Conservation (phyloP, 2,797 vertebrate genomes). For the Kryptopterus vitreolus region DNA sequence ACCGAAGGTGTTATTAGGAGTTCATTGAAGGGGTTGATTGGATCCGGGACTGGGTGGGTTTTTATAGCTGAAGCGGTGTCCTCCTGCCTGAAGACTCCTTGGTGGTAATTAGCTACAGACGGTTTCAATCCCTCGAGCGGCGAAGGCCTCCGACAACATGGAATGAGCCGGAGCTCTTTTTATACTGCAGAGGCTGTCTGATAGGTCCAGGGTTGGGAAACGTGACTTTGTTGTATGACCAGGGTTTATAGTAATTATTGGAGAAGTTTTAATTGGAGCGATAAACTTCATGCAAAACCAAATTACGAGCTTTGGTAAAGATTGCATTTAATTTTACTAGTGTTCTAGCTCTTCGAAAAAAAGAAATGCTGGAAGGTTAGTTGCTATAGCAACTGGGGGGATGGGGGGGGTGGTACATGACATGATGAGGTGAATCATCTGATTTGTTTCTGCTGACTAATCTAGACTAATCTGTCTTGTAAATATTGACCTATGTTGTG, state of each 20-base stretch:
- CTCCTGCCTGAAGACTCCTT: neutral
- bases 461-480: too few species aligned
- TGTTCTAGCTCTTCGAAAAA: too few species aligned
- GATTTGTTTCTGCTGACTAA: neutral
- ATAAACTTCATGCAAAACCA: neutral
- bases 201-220: too few species aligned
- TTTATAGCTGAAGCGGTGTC: neutral
- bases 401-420: too few species aligned
- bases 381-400: neutral
- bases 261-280: neutral
- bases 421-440: neutral
- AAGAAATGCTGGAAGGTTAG: neutral
- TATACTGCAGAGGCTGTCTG: neutral
- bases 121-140: neutral
- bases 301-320: neutral
- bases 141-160: neutral
- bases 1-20: neutral
- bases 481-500: too few species aligned
- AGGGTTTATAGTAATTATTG: neutral
- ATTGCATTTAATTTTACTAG: too few species aligned
- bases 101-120: conserved; percentile 6
- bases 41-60: neutral
- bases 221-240: neutral
- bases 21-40: conserved; percentile 8
- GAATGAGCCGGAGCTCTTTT: neutral